phyloP scores from a whole-genome alignment of 2,113 vertebrate genomes.

The Oncorhynchus nerka region DNA sequence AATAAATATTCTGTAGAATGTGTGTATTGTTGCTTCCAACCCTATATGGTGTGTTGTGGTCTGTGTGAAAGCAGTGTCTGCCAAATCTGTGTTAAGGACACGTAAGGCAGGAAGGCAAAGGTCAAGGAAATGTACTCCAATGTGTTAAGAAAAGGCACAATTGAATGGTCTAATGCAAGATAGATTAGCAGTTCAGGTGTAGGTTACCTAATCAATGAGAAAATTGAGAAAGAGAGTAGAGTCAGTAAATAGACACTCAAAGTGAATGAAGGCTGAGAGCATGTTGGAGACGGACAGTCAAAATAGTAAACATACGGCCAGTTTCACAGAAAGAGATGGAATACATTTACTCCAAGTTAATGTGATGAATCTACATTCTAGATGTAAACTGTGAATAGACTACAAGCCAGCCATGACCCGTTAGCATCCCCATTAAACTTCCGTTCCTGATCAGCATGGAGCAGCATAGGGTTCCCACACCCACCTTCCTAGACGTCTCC shows the following conservation, averaged over 20 bases:
- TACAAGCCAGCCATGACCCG: neutral
- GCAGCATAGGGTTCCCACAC: constrained; percentile 56
- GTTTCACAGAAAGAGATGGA: neutral
- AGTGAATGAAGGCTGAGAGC: neutral
- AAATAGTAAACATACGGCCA: neutral
- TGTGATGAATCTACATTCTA: neutral
- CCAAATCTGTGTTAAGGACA: neutral
- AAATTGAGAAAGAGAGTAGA: neutral
- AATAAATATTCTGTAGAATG: too few species aligned
- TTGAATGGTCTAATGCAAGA: neutral
- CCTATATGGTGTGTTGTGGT: constrained; percentile 17
- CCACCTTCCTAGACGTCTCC: constrained; percentile 65
- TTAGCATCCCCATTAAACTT: too few species aligned
- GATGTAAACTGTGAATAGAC: neutral
- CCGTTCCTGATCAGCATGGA: neutral
- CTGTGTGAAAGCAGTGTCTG: neutral
- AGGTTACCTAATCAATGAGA: too few species aligned
- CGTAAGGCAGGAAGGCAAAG: neutral
- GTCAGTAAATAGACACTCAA: too few species aligned
- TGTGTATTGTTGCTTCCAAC: too few species aligned
- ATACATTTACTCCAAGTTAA: neutral
- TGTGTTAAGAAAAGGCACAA: neutral
- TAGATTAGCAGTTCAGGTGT: neutral
- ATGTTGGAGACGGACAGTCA: neutral
- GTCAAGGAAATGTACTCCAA: neutral